A percentile compares a stretch with the other conserved stretches of the same genome.
phyloP scores from a whole-genome alignment of 2,797 vertebrate genomes.

The Scolopax bukidnonensis region DNA sequence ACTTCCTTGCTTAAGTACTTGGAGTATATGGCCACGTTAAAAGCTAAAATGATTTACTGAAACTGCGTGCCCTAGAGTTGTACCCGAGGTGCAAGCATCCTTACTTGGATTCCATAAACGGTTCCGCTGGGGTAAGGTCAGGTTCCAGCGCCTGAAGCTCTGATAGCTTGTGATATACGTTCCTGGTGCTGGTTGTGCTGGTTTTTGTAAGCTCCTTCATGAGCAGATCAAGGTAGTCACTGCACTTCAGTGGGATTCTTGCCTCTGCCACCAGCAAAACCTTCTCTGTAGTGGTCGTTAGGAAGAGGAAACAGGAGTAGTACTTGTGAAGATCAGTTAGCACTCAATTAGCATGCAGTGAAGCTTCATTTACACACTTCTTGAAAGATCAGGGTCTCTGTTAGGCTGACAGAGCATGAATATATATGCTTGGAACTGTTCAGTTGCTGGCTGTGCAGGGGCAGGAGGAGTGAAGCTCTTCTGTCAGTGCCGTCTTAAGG shows the following conservation, averaged over 20 bases:
- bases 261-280: background rate
- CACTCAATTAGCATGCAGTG: conserved; percentile 29
- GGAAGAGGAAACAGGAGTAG: background rate
- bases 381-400: background rate
- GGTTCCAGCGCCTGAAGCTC: background rate
- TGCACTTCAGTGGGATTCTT: background rate
- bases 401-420: background rate
- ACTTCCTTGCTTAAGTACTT: background rate
- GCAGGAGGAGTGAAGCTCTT: background rate
- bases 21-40: background rate
- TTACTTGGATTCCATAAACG: background rate
- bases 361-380: background rate
- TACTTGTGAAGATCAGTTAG: conserved; percentile 37
- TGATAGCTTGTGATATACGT: background rate
- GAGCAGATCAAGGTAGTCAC: background rate
- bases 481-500: background rate
- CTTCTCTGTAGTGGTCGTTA: background rate
- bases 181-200: background rate
- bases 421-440: background rate
- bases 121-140: background rate
- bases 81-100: background rate
- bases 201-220: background rate
- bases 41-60: background rate
- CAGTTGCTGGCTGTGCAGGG: background rate
- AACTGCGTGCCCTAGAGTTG: background rate